Base-by-base conservation (phyloP, 2,888 invertebrate species). In the Vesta saturnalis region DNA sequence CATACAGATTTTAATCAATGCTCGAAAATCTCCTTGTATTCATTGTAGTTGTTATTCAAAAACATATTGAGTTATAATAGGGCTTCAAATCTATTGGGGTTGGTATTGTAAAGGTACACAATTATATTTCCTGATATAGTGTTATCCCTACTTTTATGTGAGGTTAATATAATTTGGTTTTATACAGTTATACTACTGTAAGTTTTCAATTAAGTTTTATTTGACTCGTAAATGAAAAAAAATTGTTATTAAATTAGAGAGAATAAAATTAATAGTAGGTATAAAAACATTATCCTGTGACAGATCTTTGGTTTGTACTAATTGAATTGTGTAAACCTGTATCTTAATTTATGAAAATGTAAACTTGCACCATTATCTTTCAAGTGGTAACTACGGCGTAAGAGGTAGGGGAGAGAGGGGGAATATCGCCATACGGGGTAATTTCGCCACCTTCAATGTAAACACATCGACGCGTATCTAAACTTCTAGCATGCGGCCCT, bases 41-140 rank as follows among this genome's bases (percentile, higher is more conserved):
- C 58, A 68, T 68, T 68, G 68, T 68, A 56, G 56, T 49, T 49
- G 64, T 57, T 46, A 39, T 64, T 60, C 68, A 64, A 68, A 67
- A 68, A 68, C 68, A 68, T 64, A 68, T 68, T 68, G 64, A 60
- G 56, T 59, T 68, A 60, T 64, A 68, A 68, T 68, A 64, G 60
- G 60, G 64, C 60, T 64, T 60, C 60, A 56, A 18, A 22, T 58
- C 39, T 23, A 55, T 39, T 14, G 35, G 61, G 63, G 63, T 47
- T 63, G 47, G 63, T 16, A 63, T 63, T 63, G 16, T 57, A 49
- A 49, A 49, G 15, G 47, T 49, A 49, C 47, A 49, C 47, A 49
- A 49, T 49, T 49, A 49, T 49, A 49, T 49, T 49, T 49, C 47
- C 47, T 49, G 47, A 49, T 49, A 18, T 14, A 49, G 18, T 8